These are phyloP conservation scores for Folsomia candida DNA, from an alignment of 2,888 invertebrate species.

Conservation along the genomic window DNA sequence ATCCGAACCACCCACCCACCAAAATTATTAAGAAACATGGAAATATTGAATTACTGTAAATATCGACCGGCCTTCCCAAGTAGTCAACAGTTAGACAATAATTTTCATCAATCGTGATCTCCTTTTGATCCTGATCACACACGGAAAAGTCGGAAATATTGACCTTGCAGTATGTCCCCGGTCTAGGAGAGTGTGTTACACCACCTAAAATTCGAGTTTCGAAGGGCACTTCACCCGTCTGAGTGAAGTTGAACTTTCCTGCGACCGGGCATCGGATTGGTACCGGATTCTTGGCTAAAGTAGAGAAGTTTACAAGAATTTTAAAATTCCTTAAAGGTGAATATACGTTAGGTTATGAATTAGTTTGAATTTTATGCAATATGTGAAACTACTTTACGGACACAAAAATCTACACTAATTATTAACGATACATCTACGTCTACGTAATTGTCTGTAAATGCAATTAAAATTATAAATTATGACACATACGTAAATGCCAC, in stretches of 20 bases:
- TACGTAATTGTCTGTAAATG: too few relatives aligned
- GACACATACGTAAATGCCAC: too few relatives aligned
- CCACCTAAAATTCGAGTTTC: conserved; percentile 93
- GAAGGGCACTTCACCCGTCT: conserved; percentile 84
- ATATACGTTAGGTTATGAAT: too few relatives aligned
- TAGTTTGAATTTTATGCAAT: too few relatives aligned
- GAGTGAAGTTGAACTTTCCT: conserved; percentile 92
- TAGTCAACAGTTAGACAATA: conserved; percentile 96
- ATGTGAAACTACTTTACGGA: too few relatives aligned
- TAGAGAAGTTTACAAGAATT: background rate
- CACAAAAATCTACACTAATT: too few relatives aligned
- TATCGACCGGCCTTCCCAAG: conserved; percentile 89
- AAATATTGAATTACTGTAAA: conserved; percentile 66
- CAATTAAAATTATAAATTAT: too few relatives aligned
- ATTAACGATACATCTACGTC: too few relatives aligned
- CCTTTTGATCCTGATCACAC: conserved; percentile 91
- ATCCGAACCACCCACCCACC: background rate
- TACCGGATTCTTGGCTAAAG: conserved; percentile 75
- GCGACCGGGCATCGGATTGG: conserved; percentile 93
- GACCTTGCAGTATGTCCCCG: conserved; percentile 85
- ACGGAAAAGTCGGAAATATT: conserved; percentile 94
- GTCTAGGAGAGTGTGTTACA: conserved; percentile 88
- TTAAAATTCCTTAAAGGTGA: too few relatives aligned
- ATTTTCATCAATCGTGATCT: conserved; percentile 89
- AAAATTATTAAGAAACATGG: background rate